These are phyloP conservation scores for Caenorhabditis sulstoni DNA, from an alignment of 2,888 invertebrate genomes.

Conservation along the genomic window DNA sequence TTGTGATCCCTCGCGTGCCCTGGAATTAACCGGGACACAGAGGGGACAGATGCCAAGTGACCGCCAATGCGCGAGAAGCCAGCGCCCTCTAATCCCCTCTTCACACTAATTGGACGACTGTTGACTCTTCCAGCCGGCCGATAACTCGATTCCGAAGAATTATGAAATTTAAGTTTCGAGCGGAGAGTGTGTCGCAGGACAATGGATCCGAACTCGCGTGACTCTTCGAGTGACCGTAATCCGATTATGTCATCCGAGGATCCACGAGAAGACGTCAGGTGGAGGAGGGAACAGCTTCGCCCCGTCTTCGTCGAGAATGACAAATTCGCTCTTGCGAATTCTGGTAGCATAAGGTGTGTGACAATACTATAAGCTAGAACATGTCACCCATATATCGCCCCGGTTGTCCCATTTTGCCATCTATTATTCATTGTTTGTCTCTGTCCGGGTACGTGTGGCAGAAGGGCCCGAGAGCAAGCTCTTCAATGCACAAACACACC, in stretches of 20 bases:
- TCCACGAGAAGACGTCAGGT: not conserved
- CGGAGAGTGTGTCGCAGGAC: not conserved
- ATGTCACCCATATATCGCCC: constrained; percentile 52
- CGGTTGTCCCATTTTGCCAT: constrained; percentile 42
- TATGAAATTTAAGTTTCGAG: constrained; percentile 25
- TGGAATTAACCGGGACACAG: constrained; percentile 10
- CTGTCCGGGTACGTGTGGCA: constrained; percentile 45
- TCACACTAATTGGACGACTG: constrained; percentile 27
- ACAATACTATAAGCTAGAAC: constrained; percentile 56
- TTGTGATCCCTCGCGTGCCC: constrained; percentile 29
- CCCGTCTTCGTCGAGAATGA: not conserved
- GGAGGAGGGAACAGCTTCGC: no score
- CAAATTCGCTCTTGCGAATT: constrained; percentile 12
- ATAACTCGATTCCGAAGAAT: constrained; percentile 23
- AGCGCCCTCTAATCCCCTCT: constrained; percentile 24
- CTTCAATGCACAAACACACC: constrained; percentile 59
- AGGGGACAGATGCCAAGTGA: constrained; percentile 30
- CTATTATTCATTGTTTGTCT: constrained; percentile 59
- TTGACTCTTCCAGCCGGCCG: constrained; percentile 24
- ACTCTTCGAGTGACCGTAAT: no score
- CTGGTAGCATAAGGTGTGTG: constrained; percentile 39
- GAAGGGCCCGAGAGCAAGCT: constrained; percentile 31
- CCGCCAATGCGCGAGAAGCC: constrained; percentile 14
- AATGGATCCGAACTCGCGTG: no score
- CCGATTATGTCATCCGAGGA: not conserved